Evolutionary conservation across 2,888 invertebrate genomes (phyloP).

Genomic region (Andrena marginata): DNA sequence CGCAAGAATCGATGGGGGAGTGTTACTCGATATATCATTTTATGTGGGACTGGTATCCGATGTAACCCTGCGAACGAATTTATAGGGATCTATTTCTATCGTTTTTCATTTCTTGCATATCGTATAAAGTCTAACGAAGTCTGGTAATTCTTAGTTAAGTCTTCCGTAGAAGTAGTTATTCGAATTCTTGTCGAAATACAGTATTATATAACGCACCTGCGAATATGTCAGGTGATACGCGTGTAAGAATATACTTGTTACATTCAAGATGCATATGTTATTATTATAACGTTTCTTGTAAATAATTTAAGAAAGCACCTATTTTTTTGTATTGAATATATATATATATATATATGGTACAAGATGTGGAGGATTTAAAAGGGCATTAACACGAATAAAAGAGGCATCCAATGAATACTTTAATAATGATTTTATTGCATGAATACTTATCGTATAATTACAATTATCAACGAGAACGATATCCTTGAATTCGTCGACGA

Average conservation of each 20-base stretch:
- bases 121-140: conserved; percentile 11
- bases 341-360: conserved; percentile 24
- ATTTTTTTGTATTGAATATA: conserved; percentile 50
- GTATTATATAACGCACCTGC: conserved; percentile 46
- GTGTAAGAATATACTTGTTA: conserved; percentile 11
- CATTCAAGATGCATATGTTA: conserved; percentile 30
- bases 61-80: conserved; percentile 28
- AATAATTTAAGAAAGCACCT: conserved; percentile 39
- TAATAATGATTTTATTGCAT: conserved; percentile 51
- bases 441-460: conserved; percentile 33
- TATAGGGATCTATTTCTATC: conserved; percentile 32
- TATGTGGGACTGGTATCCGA: conserved; percentile 20
- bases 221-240: conserved; percentile 1
- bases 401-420: conserved; percentile 27
- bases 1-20: conserved; percentile 5
- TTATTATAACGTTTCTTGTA: conserved; percentile 37
- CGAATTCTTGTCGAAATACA: conserved; percentile 39
- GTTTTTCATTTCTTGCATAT: conserved; percentile 11
- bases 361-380: conserved; percentile 41
- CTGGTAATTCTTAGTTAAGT: conserved; percentile 23
- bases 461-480: conserved; percentile 17
- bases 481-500: conserved; percentile 15
- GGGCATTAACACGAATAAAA: conserved; percentile 54
- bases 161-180: conserved; percentile 50
- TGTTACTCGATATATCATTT: conserved; percentile 9